Evolutionary conservation across 2,888 invertebrate genomes (phyloP).

Genomic region (Sisyra nigra): DNA sequence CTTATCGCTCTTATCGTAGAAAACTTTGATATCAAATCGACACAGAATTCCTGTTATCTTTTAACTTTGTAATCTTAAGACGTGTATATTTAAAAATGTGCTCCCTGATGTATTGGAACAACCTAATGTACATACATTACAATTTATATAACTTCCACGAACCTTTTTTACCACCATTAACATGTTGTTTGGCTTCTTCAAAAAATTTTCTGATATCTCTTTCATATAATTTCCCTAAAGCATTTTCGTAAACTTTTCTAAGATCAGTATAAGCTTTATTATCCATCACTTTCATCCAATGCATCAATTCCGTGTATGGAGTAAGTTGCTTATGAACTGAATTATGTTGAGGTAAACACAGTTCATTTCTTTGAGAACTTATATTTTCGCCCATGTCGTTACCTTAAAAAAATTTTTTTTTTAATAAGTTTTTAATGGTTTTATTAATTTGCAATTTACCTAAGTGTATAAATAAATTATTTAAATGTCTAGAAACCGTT

Average conservation of each 20-base stretch:
- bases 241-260: conserved; percentile 65
- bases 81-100: too few species aligned
- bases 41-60: too few species aligned
- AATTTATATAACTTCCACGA: too few species aligned
- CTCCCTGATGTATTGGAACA: too few species aligned
- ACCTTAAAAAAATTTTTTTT: conserved; percentile 21
- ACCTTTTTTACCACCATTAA: conserved; percentile 37
- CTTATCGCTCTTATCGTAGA: too few species aligned
- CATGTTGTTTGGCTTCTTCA: conserved; percentile 48
- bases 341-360: conserved; percentile 59
- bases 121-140: too few species aligned
- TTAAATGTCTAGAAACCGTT: conserved; percentile 75
- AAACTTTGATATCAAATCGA: too few species aligned
- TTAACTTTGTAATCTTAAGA: too few species aligned
- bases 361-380: conserved; percentile 30
- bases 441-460: conserved; percentile 27
- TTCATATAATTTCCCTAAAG: conserved; percentile 77
- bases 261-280: conserved; percentile 65
- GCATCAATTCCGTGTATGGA: conserved; percentile 81
- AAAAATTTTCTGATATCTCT: conserved; percentile 66
- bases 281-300: conserved; percentile 80
- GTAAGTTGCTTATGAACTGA: conserved; percentile 72
- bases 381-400: conserved; percentile 54
- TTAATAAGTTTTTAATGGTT: neutral
- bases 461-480: conserved; percentile 89